These are phyloP conservation scores for Spilogale gracilis DNA, from an alignment of 2,113 vertebrate genomes.

Conservation along the genomic window DNA sequence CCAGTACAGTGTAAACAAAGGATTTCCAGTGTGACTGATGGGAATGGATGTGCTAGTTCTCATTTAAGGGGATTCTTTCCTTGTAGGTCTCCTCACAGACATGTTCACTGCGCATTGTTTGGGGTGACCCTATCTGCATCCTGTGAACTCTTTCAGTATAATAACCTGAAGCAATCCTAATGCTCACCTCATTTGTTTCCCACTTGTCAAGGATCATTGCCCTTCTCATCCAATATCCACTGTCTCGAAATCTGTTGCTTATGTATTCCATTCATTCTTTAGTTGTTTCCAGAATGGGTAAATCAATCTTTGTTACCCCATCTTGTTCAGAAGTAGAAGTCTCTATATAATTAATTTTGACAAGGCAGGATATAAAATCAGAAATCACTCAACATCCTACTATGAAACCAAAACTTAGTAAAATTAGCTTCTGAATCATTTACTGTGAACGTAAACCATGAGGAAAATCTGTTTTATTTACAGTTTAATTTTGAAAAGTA, in stretches of 20 bases:
- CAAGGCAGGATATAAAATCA: not conserved
- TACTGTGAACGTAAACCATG: not conserved
- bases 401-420: not conserved
- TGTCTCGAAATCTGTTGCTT: not conserved
- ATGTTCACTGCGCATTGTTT: not conserved
- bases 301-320: not conserved
- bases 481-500: not conserved
- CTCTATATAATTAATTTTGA: not conserved
- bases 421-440: not conserved
- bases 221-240: not conserved
- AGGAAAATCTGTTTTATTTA: not conserved
- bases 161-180: not conserved
- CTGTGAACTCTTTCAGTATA: not conserved
- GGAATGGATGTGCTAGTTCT: not conserved
- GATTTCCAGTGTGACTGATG: not conserved
- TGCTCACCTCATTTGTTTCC: not conserved
- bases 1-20: not conserved
- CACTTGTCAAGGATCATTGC: not conserved
- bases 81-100: not conserved
- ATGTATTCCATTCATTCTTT: not conserved
- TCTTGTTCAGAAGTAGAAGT: not conserved
- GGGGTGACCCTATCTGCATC: not conserved
- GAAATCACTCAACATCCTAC: not conserved
- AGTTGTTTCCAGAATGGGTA: not conserved
- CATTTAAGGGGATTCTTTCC: not conserved